Evolutionary conservation across 2,888 invertebrate species (phyloP), one percentile per base, ranked within the genome.

Genomic region (Brachycybe producta): DNA sequence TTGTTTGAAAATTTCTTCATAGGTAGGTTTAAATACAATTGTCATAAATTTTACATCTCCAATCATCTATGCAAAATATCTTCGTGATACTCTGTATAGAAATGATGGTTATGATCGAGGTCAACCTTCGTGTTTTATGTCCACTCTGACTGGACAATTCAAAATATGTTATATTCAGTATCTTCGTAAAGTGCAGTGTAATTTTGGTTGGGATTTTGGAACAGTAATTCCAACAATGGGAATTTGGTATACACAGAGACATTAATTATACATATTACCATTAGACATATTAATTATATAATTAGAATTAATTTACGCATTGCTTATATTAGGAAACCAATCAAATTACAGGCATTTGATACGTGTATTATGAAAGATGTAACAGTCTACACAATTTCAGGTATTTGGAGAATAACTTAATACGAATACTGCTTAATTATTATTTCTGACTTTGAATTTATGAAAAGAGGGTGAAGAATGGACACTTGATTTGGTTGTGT

Each of bases 151-250:
- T 0, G 70, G 70, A 2, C 87, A 87, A 61, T 73, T 84, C 52
- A 94, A 95, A 0, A 90, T 91, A 65, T 94, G 94, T 60, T 87
- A 94, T 62, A 82, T 78, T 2, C 95, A 98, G 69, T 82, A 87
- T 67, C 70, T 94, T 34, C 71, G 91, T 47, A 91, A 91, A 69
- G 86, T 86, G 84, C 90, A 92, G 68, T 83, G 90, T 5, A 88
- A 91, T 1, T 98, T 91, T 65, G 74, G 83, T 30, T 95, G 97
- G 87, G 94, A 92, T 63, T 95, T 94, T 92, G 95, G 94, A 21
- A 88, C 94, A 1, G 84, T 92, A 0, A 86, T 92, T 56, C 88
- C 94, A 1, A 88, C 91, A 1, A 76, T 84, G 57, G 97, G 95
- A 49, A 78, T 98, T 49, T 95, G 94, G 91, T 86, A 73, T n/a